Conservation (phyloP, 2,113 vertebrate species). For the Engystomops pustulosus region DNA sequence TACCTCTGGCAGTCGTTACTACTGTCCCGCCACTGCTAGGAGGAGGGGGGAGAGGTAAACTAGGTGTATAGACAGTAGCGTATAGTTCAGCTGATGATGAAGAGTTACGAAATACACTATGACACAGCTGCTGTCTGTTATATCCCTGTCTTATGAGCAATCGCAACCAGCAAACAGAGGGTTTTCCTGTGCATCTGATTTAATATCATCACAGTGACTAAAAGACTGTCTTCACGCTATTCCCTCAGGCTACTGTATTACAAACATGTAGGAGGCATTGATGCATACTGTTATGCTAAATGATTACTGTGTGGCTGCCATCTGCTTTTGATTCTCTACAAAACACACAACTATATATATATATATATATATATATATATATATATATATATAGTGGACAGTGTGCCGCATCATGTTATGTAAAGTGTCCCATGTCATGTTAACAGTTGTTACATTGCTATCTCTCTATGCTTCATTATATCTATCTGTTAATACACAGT, state of each 20-base stretch:
- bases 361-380: background rate
- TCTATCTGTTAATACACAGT: no score
- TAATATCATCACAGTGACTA: conserved; percentile 32
- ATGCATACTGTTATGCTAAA: conserved; percentile 2
- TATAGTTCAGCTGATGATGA: background rate
- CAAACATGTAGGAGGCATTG: conserved; percentile 6
- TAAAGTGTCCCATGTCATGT: no score
- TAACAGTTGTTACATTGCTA: no score
- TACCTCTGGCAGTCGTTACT: background rate
- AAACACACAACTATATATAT: background rate
- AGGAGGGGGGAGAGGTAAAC: background rate
- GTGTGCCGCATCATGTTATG: no score
- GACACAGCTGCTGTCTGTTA: conserved; percentile 19
- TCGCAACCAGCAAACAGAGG: background rate
- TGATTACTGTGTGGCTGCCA: background rate
- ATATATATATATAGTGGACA: background rate
- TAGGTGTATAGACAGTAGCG: background rate
- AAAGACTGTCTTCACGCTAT: background rate
- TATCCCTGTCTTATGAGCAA: conserved; percentile 31
- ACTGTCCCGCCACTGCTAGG: background rate
- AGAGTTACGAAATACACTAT: background rate
- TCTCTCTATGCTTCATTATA: no score
- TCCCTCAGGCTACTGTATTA: conserved; percentile 2
- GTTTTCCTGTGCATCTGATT: conserved; percentile 34
- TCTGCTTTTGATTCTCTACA: background rate